Evolutionary conservation across 2,797 vertebrate genomes (phyloP).

Genomic region (Discoglossus pictus): DNA sequence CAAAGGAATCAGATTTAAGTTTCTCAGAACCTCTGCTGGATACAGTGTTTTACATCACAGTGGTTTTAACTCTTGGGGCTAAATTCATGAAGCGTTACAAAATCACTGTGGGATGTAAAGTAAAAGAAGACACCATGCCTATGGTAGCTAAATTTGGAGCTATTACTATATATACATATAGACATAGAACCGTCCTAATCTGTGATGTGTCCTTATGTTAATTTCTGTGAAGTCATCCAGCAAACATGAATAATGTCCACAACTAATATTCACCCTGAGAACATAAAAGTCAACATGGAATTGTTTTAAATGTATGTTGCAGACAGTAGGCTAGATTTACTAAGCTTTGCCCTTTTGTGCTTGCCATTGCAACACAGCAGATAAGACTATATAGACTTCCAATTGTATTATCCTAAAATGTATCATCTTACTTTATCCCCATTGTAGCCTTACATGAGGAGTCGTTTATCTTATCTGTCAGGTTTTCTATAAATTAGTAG

Average conservation of each 20-base stretch:
- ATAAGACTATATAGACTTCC: no score
- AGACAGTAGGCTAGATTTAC: no score
- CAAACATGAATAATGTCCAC: conserved; percentile 1
- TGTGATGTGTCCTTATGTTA: conserved; percentile 15
- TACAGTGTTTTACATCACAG: conserved; percentile 13
- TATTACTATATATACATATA: conserved; percentile 18
- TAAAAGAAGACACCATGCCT: conserved; percentile 2
- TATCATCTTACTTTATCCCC: no score
- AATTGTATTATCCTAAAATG: no score
- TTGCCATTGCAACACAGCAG: no score
- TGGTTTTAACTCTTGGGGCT: conserved; percentile 16
- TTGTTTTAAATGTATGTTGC: no score
- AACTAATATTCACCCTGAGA: background rate
- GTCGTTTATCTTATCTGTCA: no score
- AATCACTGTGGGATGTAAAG: conserved; percentile 9
- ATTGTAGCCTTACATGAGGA: no score
- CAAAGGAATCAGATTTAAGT: conserved; percentile 8
- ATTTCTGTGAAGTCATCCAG: conserved; percentile 14
- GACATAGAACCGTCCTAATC: conserved; percentile 7
- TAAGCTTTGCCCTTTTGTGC: no score
- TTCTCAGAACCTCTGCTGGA: conserved; percentile 17
- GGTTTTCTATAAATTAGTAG: no score
- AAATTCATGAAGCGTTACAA: conserved; percentile 26
- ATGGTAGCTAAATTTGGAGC: conserved; percentile 5
- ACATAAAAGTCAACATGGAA: no score